These are phyloP conservation scores for Coenonympha glycerion DNA, from an alignment of 2,888 invertebrate species.

Conservation along the genomic window DNA sequence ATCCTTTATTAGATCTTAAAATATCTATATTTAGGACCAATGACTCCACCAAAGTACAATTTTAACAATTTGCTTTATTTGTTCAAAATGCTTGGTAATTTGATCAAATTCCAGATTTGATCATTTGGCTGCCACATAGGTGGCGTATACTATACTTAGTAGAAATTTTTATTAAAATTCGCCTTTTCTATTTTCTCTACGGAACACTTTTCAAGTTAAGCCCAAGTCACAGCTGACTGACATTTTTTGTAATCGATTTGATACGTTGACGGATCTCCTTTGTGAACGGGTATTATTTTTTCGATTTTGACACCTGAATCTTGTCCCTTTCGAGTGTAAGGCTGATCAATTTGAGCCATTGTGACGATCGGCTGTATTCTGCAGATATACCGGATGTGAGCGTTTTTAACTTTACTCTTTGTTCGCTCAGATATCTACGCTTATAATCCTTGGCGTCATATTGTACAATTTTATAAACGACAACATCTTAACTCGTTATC, in stretches of 20 bases:
- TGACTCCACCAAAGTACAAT: too few relatives aligned
- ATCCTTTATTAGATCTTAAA: too few relatives aligned
- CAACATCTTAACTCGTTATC: too few relatives aligned
- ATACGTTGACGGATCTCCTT: constrained; percentile 63
- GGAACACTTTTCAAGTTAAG: not conserved
- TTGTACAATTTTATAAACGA: not conserved
- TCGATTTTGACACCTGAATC: constrained; percentile 68
- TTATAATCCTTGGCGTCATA: constrained; percentile 3
- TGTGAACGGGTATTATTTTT: constrained; percentile 55
- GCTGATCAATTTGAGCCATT: constrained; percentile 58
- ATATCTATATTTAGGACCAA: not conserved
- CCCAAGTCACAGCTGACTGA: not conserved
- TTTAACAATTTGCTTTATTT: too few relatives aligned
- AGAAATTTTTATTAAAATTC: too few relatives aligned
- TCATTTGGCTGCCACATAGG: not conserved
- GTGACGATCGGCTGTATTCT: too few relatives aligned
- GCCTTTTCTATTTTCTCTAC: too few relatives aligned
- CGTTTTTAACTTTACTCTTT: constrained; percentile 28
- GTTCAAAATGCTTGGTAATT: not conserved
- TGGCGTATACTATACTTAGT: too few relatives aligned
- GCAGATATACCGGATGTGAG: constrained; percentile 46
- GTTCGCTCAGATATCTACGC: constrained; percentile 12
- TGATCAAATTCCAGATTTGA: too few relatives aligned
- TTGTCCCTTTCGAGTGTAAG: constrained; percentile 51
- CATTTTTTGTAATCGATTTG: constrained; percentile 44